A percentile compares a stretch with the other conserved stretches of the same genome.
Evolutionary conservation across 2,888 invertebrate species (phyloP).

Genomic region (Drosophila meridionalis): DNA sequence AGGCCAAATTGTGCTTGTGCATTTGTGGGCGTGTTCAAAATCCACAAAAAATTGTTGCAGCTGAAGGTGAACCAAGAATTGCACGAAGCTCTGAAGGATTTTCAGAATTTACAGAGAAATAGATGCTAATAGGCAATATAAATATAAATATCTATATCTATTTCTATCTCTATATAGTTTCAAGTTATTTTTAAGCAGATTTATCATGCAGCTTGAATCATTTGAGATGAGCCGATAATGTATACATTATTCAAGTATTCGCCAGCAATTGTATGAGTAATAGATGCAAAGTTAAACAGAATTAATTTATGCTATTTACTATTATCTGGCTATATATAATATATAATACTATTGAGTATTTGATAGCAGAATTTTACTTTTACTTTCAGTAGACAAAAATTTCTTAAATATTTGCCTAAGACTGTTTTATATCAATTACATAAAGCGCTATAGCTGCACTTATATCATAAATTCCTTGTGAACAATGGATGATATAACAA

Average conservation of each 20-base stretch:
- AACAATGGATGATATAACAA: constrained; percentile 3
- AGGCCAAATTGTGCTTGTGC: constrained; percentile 9
- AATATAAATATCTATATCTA: background rate
- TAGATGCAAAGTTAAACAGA: background rate
- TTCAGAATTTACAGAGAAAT: background rate
- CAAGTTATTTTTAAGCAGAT: constrained; percentile 1
- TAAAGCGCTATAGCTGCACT: background rate
- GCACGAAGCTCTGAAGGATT: background rate
- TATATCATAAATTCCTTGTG: background rate
- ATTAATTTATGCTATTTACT: background rate
- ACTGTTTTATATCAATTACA: background rate
- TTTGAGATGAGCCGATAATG: background rate
- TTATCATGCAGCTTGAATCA: background rate
- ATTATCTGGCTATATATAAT: background rate
- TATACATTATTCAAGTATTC: constrained; percentile 9
- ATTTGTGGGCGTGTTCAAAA: constrained; percentile 29
- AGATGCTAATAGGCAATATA: background rate
- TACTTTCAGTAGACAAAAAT: background rate
- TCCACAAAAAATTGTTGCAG: constrained; percentile 4
- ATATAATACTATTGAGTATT: background rate
- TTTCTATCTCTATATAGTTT: too few species aligned
- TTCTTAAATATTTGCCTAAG: background rate
- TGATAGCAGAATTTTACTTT: background rate
- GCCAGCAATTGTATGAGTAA: background rate
- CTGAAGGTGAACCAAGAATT: constrained; percentile 30